phyloP scores from a whole-genome alignment of 1,140 invertebrate species.

The Latrodectus geometricus region DNA sequence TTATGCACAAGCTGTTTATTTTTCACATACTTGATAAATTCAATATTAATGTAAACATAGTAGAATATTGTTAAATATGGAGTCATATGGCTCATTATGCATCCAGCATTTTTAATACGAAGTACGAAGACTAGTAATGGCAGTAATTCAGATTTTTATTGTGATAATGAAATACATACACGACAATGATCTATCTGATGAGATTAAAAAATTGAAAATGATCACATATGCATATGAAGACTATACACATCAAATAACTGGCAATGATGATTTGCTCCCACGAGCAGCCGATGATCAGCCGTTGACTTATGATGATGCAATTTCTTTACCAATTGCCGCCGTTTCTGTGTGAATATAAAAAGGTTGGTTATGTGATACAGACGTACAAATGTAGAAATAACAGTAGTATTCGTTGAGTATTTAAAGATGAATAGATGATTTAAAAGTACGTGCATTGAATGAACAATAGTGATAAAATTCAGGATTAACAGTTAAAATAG shows the following conservation, averaged over 20 bases:
- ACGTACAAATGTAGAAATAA: constrained; percentile 46
- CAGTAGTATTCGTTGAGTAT: constrained; percentile 37
- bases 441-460: neutral
- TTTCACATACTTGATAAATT: too few relatives aligned
- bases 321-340: constrained; percentile 43
- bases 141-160: constrained; percentile 54
- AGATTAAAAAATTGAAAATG: constrained; percentile 54
- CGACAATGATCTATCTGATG: constrained; percentile 26
- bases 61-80: too few relatives aligned
- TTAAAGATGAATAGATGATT: constrained; percentile 14
- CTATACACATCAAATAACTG: constrained; percentile 53
- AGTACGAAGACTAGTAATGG: constrained; percentile 38
- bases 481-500: too few relatives aligned
- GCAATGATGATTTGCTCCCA: constrained; percentile 49
- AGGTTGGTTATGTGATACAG: constrained; percentile 54
- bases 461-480: neutral
- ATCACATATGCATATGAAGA: constrained; percentile 27
- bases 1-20: neutral
- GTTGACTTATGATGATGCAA: constrained; percentile 17
- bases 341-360: constrained; percentile 59
- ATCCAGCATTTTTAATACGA: constrained; percentile 54
- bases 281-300: constrained; percentile 37
- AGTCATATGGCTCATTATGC: constrained; percentile 34
- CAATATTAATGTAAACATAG: too few relatives aligned
- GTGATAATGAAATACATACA: constrained; percentile 58